phyloP scores from a whole-genome alignment of 2,113 vertebrate genomes.

The Neogale vison region DNA sequence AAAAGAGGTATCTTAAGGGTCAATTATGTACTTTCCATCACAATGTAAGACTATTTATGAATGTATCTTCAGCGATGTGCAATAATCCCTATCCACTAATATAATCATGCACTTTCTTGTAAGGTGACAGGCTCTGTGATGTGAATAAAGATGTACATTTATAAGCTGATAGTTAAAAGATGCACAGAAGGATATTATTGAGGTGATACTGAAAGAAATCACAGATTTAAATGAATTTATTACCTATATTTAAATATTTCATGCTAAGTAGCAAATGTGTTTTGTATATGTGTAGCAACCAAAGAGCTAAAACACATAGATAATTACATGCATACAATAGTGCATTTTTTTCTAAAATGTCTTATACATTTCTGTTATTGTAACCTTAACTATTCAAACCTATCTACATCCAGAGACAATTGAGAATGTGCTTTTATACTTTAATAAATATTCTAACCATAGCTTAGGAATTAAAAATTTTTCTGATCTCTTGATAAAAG shows the following conservation, averaged over 20 bases:
- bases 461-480: neutral
- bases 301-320: neutral
- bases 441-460: neutral
- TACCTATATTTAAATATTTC: neutral
- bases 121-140: neutral
- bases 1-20: neutral
- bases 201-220: neutral
- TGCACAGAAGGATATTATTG: neutral
- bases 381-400: neutral
- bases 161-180: neutral
- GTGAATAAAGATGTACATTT: neutral
- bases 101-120: neutral
- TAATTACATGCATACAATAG: neutral
- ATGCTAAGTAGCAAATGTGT: neutral
- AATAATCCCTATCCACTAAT: neutral
- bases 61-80: neutral
- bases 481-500: neutral
- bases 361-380: neutral
- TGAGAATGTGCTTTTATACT: neutral
- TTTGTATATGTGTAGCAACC: neutral
- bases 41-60: conserved; percentile 13
- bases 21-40: conserved; percentile 41
- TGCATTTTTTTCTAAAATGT: neutral
- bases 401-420: neutral
- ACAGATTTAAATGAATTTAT: neutral